Percentiles rank a stretch among this genome's conserved stretches.
These are phyloP conservation scores for Drosophila pseudotakahashii DNA, from an alignment of 2,888 invertebrate species.

Conservation along the genomic window DNA sequence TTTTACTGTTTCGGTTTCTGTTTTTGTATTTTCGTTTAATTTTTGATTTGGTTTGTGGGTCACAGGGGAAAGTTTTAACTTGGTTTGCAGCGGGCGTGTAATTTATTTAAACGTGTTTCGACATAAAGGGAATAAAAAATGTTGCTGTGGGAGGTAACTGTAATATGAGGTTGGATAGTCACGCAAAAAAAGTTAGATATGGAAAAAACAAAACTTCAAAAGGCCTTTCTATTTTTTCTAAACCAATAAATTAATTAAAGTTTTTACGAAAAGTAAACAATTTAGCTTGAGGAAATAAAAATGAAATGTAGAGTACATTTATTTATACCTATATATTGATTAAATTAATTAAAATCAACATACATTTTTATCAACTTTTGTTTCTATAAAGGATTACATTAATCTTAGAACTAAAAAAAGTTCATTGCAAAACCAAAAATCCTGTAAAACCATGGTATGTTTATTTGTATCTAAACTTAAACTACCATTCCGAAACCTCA, in stretches of 20 bases:
- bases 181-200: not conserved
- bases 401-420: too few relatives aligned
- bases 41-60: slow-evolving; percentile 66
- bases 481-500: slow-evolving; percentile 5
- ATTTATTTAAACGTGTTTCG: slow-evolving; percentile 41
- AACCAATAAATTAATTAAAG: too few relatives aligned
- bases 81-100: slow-evolving; percentile 30
- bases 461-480: not conserved
- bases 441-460: not conserved
- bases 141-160: not conserved
- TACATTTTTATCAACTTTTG: too few relatives aligned
- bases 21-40: slow-evolving; percentile 46
- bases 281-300: too few relatives aligned
- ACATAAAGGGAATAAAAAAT: slow-evolving; percentile 45
- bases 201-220: not conserved
- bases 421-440: too few relatives aligned
- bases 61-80: slow-evolving; percentile 51
- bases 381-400: too few relatives aligned
- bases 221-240: not conserved
- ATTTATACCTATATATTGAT: too few relatives aligned
- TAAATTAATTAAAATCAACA: too few relatives aligned
- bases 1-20: slow-evolving; percentile 35
- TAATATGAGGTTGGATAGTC: not conserved
- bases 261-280: too few relatives aligned
- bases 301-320: too few relatives aligned